phyloP scores from a whole-genome alignment of 2,797 vertebrate genomes.

The Pitangus sulphuratus region DNA sequence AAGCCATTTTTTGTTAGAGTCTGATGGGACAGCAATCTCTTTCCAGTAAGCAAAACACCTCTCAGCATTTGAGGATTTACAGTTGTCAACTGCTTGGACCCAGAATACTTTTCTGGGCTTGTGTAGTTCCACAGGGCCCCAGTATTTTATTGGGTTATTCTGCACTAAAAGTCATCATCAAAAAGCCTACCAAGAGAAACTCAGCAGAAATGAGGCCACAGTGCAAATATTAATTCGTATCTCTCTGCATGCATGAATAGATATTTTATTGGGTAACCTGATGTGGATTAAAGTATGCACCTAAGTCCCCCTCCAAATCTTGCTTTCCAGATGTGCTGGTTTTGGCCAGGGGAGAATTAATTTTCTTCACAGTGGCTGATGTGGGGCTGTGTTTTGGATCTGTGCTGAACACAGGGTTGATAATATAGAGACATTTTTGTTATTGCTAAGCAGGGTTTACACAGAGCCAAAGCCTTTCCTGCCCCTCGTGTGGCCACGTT shows the following conservation, averaged over 20 bases:
- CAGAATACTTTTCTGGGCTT: neutral
- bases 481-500: neutral
- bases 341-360: neutral
- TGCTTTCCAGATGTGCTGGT: neutral
- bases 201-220: neutral
- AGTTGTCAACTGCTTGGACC: neutral
- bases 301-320: neutral
- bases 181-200: neutral
- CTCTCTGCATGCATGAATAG: neutral
- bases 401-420: neutral
- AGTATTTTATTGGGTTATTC: neutral
- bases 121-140: neutral
- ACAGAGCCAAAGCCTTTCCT: neutral
- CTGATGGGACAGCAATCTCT: neutral
- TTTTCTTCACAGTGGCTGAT: neutral
- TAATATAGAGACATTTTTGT: neutral
- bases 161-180: neutral
- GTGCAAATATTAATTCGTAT: neutral
- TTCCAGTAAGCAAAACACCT: neutral
- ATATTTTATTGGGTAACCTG: neutral
- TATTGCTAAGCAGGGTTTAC: neutral
- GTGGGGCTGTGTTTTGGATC: neutral
- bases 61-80: neutral
- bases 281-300: neutral
- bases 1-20: neutral